Conservation (phyloP, 2,113 vertebrate genomes). For the Brachypodius melanocephalos region DNA sequence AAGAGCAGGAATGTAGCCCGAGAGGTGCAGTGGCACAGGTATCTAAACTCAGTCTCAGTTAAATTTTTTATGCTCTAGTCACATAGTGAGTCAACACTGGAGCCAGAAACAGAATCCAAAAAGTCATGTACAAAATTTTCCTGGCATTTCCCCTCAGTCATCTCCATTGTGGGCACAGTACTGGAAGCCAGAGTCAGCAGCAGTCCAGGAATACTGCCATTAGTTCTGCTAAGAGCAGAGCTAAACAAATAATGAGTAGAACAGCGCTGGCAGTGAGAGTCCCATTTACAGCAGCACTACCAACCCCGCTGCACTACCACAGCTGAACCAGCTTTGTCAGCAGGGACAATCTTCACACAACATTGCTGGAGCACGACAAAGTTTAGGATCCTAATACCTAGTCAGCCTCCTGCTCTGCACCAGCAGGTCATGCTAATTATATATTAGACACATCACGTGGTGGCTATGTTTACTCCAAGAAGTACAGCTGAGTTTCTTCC, state of each 20-base stretch:
- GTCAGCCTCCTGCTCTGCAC: not conserved
- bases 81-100: not conserved
- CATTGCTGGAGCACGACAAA: not conserved
- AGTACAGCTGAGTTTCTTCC: slow-evolving; percentile 8
- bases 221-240: not conserved
- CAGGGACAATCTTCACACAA: not conserved
- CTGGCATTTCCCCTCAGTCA: slow-evolving; percentile 48
- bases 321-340: not conserved
- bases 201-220: slow-evolving; percentile 22
- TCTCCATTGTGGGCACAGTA: not conserved
- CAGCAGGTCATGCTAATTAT: slow-evolving; percentile 62
- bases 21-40: not conserved
- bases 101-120: slow-evolving; percentile 46
- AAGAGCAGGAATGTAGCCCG: not conserved
- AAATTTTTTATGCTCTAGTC: slow-evolving; percentile 1
- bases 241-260: not conserved
- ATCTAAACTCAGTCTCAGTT: not conserved
- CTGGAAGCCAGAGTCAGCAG: slow-evolving; percentile 28
- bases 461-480: slow-evolving; percentile 53
- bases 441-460: slow-evolving; percentile 32
- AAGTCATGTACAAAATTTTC: slow-evolving; percentile 46
- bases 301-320: not conserved
- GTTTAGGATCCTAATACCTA: not conserved
- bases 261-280: not conserved
- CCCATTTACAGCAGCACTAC: not conserved